phyloP scores from a whole-genome alignment of 2,797 vertebrate species.

The Siniperca obscura region DNA sequence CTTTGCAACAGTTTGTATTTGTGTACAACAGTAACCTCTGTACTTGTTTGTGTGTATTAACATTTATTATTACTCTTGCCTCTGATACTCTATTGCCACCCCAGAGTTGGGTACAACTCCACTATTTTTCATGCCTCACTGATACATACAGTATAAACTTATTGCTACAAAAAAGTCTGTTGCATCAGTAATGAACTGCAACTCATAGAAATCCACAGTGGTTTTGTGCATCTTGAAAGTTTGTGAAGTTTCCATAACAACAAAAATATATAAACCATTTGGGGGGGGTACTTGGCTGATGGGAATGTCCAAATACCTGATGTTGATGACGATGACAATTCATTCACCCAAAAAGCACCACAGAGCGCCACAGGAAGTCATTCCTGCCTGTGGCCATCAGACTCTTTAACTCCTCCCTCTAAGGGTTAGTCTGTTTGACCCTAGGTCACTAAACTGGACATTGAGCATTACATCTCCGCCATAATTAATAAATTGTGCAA shows the following conservation, averaged over 20 bases:
- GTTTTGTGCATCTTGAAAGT: conserved; percentile 9
- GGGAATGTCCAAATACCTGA: too few species aligned
- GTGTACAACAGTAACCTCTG: background rate
- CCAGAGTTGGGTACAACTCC: background rate
- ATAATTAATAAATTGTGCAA: too few species aligned
- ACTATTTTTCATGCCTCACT: conserved; percentile 21
- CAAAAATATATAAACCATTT: background rate
- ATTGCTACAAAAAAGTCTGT: conserved; percentile 25
- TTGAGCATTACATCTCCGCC: too few species aligned
- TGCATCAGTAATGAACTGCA: conserved; percentile 53
- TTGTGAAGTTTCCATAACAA: background rate
- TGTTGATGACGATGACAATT: too few species aligned
- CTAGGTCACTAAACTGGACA: too few species aligned
- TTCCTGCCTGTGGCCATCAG: too few species aligned
- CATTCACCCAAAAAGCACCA: too few species aligned
- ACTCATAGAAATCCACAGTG: conserved; percentile 4
- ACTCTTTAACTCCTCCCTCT: too few species aligned
- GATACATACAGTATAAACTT: background rate
- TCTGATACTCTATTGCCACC: background rate
- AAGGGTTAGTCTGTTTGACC: too few species aligned
- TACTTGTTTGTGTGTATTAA: background rate
- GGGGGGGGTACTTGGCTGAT: too few species aligned
- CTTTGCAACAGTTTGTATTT: conserved; percentile 18
- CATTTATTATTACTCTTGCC: background rate
- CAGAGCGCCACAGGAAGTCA: too few species aligned